A percentile compares a stretch with the other conserved stretches of the same genome.
phyloP scores from a whole-genome alignment of 2,797 vertebrate species.

The Thunnus albacares region DNA sequence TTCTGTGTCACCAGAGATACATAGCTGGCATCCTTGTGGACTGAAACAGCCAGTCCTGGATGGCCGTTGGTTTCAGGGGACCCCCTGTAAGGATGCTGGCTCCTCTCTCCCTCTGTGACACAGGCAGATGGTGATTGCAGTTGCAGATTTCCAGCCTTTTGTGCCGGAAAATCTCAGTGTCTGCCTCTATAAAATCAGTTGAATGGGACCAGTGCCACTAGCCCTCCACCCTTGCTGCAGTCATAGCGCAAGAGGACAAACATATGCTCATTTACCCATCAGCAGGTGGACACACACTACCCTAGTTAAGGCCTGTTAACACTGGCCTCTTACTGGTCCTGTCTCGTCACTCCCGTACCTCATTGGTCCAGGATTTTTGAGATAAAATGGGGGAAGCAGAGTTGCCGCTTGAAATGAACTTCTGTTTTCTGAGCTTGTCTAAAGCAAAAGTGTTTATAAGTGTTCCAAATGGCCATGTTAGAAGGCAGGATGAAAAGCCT shows the following conservation, averaged over 20 bases:
- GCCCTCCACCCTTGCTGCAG: slow-evolving; percentile 10
- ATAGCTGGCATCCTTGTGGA: slow-evolving; percentile 26
- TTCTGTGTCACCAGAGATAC: slow-evolving; percentile 37
- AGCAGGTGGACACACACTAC: slow-evolving; percentile 38
- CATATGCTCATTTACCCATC: slow-evolving; percentile 44
- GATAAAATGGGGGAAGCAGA: background rate
- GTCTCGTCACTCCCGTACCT: slow-evolving; percentile 1
- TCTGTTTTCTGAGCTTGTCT: background rate
- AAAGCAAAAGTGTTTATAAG: background rate
- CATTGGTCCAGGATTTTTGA: background rate
- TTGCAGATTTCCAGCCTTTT: slow-evolving; percentile 32
- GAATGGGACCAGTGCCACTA: slow-evolving; percentile 18
- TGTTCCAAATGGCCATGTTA: background rate
- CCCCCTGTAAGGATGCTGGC: slow-evolving; percentile 36
- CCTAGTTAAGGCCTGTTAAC: background rate
- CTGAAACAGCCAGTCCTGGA: slow-evolving; percentile 38
- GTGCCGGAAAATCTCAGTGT: slow-evolving; percentile 21
- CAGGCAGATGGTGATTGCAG: slow-evolving; percentile 30
- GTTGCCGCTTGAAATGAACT: background rate
- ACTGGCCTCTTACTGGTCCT: background rate
- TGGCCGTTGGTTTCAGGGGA: slow-evolving; percentile 37
- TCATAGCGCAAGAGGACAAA: slow-evolving; percentile 22
- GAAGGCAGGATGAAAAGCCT: background rate
- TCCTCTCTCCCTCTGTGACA: slow-evolving; percentile 22
- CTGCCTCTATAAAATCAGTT: slow-evolving; percentile 22